A percentile compares a stretch with the other conserved stretches of the same genome.
These are phyloP conservation scores for Leptobrachium ailaonicum DNA, from an alignment of 2,113 vertebrate species.

Conservation along the genomic window DNA sequence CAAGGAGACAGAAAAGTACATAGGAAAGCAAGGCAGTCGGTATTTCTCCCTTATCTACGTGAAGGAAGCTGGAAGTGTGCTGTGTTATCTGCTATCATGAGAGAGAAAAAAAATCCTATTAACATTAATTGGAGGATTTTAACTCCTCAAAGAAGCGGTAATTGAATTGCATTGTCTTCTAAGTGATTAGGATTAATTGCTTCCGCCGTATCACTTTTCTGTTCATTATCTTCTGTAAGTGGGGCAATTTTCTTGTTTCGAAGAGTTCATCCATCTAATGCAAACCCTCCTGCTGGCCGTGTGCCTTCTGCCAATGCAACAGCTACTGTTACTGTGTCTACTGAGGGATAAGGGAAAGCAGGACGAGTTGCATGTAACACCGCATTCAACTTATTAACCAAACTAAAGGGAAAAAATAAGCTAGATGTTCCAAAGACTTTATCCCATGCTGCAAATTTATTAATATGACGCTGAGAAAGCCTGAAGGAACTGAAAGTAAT, in stretches of 20 bases:
- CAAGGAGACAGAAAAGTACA: constrained; percentile 14
- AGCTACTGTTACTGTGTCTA: constrained; percentile 55
- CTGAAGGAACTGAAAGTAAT: too few species aligned
- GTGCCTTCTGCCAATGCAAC: constrained; percentile 56
- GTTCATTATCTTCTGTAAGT: constrained; percentile 60
- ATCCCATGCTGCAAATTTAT: neutral
- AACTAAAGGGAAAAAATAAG: constrained; percentile 1
- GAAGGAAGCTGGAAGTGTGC: constrained; percentile 28
- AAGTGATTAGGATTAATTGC: constrained; percentile 72
- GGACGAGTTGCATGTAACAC: neutral
- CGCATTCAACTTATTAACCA: neutral
- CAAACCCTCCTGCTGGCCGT: constrained; percentile 53
- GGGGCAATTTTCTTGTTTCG: constrained; percentile 57
- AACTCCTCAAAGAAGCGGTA: constrained; percentile 62
- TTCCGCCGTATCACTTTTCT: constrained; percentile 56
- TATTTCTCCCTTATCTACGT: constrained; percentile 32
- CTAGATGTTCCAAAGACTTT: neutral
- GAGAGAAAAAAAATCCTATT: constrained; percentile 60
- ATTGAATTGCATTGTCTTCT: constrained; percentile 73
- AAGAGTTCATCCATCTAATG: constrained; percentile 59
- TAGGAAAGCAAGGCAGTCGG: constrained; percentile 2
- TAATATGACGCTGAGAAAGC: neutral
- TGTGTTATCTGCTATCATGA: constrained; percentile 55
- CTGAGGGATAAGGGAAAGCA: constrained; percentile 49
- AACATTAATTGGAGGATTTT: constrained; percentile 67